Conservation (phyloP, 2,888 invertebrate genomes). For the Taphrorychus bicolor region DNA sequence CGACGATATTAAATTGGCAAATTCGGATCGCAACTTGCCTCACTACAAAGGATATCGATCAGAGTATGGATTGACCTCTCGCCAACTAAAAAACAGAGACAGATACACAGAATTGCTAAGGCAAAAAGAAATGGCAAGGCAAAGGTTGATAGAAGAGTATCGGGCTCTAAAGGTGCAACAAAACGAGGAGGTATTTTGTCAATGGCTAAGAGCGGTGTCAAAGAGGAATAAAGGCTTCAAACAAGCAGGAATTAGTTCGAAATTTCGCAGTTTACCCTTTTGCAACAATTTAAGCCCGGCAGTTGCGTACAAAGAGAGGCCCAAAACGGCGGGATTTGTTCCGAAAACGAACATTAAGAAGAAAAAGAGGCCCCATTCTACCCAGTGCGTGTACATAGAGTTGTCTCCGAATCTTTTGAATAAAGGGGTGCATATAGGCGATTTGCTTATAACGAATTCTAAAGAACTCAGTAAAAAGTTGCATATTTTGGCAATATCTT, state of each 20-base stretch:
- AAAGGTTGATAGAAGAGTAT: constrained; percentile 59
- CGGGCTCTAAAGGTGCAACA: constrained; percentile 54
- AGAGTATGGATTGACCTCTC: constrained; percentile 63
- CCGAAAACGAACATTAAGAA: constrained; percentile 47
- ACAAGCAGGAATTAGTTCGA: constrained; percentile 14
- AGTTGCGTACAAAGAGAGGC: constrained; percentile 47
- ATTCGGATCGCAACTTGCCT: constrained; percentile 57
- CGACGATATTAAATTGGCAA: constrained; percentile 57
- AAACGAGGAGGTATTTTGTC: constrained; percentile 64
- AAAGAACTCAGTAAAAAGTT: constrained; percentile 47
- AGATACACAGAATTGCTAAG: constrained; percentile 56
- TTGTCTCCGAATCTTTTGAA: constrained; percentile 51
- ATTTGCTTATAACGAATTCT: constrained; percentile 50
- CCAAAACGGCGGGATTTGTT: constrained; percentile 52
- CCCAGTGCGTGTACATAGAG: constrained; percentile 55
- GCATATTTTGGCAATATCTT: constrained; percentile 46
- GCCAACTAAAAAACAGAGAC: constrained; percentile 60
- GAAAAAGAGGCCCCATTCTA: constrained; percentile 49
- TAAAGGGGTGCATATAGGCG: constrained; percentile 52
- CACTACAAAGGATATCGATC: constrained; percentile 63
- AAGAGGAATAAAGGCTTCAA: constrained; percentile 42
- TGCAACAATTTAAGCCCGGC: constrained; percentile 41
- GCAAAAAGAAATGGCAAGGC: constrained; percentile 58
- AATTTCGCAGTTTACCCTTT: neutral
- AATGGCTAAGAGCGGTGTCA: constrained; percentile 61